Evolutionary conservation across 1,140 invertebrate genomes (phyloP), one percentile per base, ranked within the genome.

Genomic region (Campoletis sonorensis): DNA sequence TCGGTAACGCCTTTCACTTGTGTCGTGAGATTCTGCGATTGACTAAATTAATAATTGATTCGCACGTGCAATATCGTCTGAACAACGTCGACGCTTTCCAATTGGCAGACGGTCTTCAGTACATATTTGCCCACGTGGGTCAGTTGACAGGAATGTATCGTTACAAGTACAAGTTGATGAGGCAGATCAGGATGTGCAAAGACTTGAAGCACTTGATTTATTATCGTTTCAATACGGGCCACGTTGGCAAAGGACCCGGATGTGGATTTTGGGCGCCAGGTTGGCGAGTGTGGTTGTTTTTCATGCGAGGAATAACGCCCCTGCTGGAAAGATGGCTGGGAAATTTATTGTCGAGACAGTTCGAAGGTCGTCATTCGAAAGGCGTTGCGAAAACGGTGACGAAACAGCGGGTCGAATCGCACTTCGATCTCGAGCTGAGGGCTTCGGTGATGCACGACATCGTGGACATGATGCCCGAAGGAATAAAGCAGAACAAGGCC

Each of bases 391-490:
- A 99, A 92, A 99, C 99, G 4, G 99, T 99, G 0, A 99, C 99
- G 0, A 99, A 99, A 90, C 99, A 99, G 91, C 94, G 99, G 87
- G 99, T 99, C 0, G 99, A 99, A 88, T 99, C 98, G 70, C 99
- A 99, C 93, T 99, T 99, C 92, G 99, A 99, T 95, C 93, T 99
- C 77, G 99, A 99, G 93, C 92, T 99, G 82, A 94, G 99, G 86
- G 98, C 98, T 54, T 99, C 98, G 0, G 98, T 99, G 37, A 99
- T 99, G 99, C 99, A 99, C 92, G 99, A 99, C 89, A 99, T 99
- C 88, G 95, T 99, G 1, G 99, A 99, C 89, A 99, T 99, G 99
- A 99, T 99, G 99, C 99, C 99, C 0, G 99, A 99, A 93, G 99
- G 99, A 83, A 99, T 99, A 86, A 99, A 99, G 88, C 98, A 99